phyloP scores from a whole-genome alignment of 2,113 vertebrate genomes.

The Mystacornis crossleyi region DNA sequence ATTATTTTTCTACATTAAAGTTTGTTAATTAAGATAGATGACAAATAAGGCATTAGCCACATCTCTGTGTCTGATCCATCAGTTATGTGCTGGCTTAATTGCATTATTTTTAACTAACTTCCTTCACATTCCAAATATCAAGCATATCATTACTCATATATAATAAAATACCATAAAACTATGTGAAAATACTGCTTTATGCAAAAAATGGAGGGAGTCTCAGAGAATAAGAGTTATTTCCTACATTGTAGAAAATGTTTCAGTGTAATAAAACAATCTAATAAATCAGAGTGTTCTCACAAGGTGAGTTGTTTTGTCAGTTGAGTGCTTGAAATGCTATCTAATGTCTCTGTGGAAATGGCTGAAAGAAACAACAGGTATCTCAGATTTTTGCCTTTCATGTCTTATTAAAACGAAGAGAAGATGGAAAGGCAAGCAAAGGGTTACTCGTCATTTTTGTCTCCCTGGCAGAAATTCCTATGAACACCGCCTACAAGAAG shows the following conservation, averaged over 20 bases:
- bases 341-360: constrained; percentile 60
- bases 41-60: neutral
- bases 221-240: neutral
- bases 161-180: neutral
- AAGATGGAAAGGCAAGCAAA: neutral
- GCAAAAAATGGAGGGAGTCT: neutral
- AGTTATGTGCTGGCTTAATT: neutral
- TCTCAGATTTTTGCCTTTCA: constrained; percentile 56
- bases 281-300: constrained; percentile 30
- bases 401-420: constrained; percentile 58
- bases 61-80: neutral
- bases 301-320: constrained; percentile 51
- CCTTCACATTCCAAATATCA: neutral
- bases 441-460: constrained; percentile 38
- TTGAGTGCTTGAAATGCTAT: constrained; percentile 55
- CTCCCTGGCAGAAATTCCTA: neutral
- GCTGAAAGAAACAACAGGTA: constrained; percentile 56
- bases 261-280: neutral
- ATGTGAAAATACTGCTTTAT: neutral
- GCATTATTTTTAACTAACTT: neutral
- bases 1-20: neutral
- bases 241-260: neutral
- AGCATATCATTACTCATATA: neutral
- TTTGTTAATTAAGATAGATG: neutral
- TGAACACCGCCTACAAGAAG: constrained; percentile 4